Conservation (phyloP, 2,797 vertebrate species). For the Linurgus olivaceus region DNA sequence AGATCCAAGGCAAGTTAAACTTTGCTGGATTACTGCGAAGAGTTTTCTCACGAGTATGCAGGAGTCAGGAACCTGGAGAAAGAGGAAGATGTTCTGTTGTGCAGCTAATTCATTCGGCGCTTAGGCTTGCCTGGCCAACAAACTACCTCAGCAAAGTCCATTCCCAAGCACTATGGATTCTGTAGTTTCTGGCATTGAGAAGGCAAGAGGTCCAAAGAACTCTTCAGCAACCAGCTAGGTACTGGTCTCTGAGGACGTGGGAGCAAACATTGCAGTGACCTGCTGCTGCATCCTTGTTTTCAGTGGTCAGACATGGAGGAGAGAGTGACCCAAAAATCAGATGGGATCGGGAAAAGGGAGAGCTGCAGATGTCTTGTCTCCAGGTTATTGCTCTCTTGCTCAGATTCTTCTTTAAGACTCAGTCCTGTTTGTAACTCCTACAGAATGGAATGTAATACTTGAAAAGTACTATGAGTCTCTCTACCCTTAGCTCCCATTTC, state of each 20-base stretch:
- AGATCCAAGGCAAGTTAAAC: background rate
- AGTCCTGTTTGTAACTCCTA: slow-evolving; percentile 12
- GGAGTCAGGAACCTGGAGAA: slow-evolving; percentile 15
- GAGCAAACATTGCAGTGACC: background rate
- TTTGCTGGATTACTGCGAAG: background rate
- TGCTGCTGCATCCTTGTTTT: background rate
- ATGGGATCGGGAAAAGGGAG: background rate
- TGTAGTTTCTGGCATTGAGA: background rate
- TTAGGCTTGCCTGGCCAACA: slow-evolving; percentile 27
- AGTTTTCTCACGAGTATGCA: background rate
- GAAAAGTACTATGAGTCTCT: background rate
- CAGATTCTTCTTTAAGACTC: slow-evolving; percentile 6
- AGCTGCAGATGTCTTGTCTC: slow-evolving; percentile 8
- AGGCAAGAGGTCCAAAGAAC: background rate
- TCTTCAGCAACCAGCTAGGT: background rate
- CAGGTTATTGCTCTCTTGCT: background rate
- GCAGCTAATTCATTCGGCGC: background rate
- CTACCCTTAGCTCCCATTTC: background rate
- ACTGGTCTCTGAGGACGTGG: background rate
- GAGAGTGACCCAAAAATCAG: background rate
- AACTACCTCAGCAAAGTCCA: slow-evolving; percentile 55
- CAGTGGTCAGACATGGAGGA: background rate
- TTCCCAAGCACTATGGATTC: background rate
- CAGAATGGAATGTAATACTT: slow-evolving; percentile 41
- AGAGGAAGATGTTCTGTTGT: background rate